Conservation (phyloP, 92 coral and sea anemone genomes). For the Bergia sp. region DNA sequence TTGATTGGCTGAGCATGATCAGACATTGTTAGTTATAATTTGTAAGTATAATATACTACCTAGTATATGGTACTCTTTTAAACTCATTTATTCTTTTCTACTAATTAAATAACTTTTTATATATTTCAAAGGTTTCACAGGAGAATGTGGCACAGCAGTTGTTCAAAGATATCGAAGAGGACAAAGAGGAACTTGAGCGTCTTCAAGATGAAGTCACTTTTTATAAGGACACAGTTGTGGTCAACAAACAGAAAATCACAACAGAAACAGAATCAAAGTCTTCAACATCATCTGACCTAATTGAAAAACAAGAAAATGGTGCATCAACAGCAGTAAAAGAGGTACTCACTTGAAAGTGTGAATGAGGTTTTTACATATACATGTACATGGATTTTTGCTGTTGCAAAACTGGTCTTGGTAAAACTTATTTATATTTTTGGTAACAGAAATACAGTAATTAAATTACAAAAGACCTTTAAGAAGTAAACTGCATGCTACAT, state of each 20-base stretch:
- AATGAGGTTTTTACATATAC: too few relatives aligned
- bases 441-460: too few relatives aligned
- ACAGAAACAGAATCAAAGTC: neutral
- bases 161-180: constrained; percentile 52
- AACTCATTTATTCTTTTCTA: neutral
- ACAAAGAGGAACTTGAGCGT: constrained; percentile 68
- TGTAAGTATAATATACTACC: too few relatives aligned
- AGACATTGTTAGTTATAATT: too few relatives aligned
- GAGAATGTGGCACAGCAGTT: constrained; percentile 70
- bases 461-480: too few relatives aligned
- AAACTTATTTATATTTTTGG: too few relatives aligned
- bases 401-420: too few relatives aligned
- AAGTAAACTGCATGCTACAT: too few relatives aligned
- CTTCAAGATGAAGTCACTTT: constrained; percentile 62
- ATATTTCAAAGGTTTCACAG: constrained; percentile 57
- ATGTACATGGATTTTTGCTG: too few relatives aligned
- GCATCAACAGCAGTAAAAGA: constrained; percentile 16
- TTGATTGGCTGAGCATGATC: too few relatives aligned
- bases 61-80: too few relatives aligned
- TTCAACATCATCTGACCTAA: neutral
- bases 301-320: neutral
- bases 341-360: constrained; percentile 1
- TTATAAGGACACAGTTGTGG: constrained; percentile 56
- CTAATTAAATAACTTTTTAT: neutral
- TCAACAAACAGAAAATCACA: constrained; percentile 41